Conservation (phyloP, 2,888 invertebrate species). For the Lasioglossum leucozonium region DNA sequence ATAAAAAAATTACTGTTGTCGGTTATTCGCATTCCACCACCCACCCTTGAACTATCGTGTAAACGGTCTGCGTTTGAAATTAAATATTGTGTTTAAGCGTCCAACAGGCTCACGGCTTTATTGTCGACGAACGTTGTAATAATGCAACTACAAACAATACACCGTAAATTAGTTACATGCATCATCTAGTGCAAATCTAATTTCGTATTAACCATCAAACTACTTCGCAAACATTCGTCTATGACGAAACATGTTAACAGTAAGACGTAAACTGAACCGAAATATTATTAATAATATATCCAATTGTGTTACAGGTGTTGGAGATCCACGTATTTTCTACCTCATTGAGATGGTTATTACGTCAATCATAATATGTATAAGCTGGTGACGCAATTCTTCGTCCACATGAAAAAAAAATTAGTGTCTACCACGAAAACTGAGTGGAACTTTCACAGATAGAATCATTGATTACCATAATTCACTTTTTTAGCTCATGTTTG, state of each 20-base stretch:
- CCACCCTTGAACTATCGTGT: background rate
- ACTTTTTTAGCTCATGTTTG: no score
- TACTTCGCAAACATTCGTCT: background rate
- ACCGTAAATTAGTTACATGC: background rate
- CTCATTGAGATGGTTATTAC: background rate
- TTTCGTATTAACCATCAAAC: background rate
- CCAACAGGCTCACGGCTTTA: background rate
- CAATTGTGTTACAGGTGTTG: background rate
- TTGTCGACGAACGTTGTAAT: conserved; percentile 8
- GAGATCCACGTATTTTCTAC: background rate
- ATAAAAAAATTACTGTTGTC: background rate
- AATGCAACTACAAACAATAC: background rate
- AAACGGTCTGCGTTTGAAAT: background rate
- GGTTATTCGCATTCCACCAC: background rate
- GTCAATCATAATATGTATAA: no score
- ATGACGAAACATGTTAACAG: background rate
- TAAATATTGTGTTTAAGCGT: background rate
- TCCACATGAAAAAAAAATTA: no score
- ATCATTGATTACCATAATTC: no score
- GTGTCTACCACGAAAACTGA: no score
- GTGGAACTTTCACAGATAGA: no score
- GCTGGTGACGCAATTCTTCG: no score
- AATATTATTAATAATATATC: background rate
- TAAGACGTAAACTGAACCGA: background rate
- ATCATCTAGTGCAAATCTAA: background rate